Conservation (phyloP, 2,113 vertebrate genomes). For the Cynocephalus volans region DNA sequence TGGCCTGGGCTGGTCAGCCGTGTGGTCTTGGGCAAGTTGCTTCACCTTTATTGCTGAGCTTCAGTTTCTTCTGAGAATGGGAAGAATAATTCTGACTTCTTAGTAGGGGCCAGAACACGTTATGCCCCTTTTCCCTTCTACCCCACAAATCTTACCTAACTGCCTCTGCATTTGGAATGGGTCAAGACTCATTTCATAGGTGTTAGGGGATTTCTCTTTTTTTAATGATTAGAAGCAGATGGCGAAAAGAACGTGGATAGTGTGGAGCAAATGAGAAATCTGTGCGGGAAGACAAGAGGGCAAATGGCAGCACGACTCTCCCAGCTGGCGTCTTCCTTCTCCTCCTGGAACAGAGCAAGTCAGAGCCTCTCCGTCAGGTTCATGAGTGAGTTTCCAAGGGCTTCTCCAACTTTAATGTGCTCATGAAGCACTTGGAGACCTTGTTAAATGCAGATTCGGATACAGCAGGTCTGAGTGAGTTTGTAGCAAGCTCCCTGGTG, state of each 20-base stretch:
- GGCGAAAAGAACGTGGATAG: conserved; percentile 3
- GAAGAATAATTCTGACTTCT: neutral
- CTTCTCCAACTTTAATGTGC: neutral
- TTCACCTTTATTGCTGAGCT: neutral
- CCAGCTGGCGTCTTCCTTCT: neutral
- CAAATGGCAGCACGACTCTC: neutral
- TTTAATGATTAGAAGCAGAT: conserved; percentile 32
- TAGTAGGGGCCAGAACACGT: neutral
- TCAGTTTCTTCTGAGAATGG: neutral
- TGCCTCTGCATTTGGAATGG: neutral
- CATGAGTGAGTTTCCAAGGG: rapidly evolving
- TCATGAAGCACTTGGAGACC: neutral
- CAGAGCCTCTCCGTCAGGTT: neutral
- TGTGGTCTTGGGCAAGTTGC: neutral
- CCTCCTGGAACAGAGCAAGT: neutral
- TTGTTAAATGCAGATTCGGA: neutral
- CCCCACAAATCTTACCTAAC: neutral
- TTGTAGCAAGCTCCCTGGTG: neutral
- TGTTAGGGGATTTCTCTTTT: neutral
- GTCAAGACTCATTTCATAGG: neutral
- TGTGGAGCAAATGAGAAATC: neutral
- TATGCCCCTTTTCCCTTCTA: neutral
- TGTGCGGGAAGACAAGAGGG: neutral
- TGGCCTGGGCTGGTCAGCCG: neutral
- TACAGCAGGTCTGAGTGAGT: neutral